Percentiles rank a stretch among this genome's conserved stretches.
These are phyloP conservation scores for Bimastos eiseni DNA, from an alignment of 2,888 invertebrate species.

Conservation along the genomic window DNA sequence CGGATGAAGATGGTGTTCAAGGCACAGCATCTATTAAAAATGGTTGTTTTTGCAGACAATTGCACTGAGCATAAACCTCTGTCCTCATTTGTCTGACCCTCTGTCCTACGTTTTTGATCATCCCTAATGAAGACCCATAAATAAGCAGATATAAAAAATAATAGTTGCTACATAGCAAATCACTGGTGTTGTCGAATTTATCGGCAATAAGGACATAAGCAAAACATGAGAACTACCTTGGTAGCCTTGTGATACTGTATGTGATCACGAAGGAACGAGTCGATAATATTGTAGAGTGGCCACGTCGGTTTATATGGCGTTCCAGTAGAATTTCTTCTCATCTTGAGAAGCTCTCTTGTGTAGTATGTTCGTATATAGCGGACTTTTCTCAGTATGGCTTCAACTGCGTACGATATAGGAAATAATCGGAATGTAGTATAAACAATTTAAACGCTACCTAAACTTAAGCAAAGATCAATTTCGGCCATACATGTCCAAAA, in stretches of 20 bases:
- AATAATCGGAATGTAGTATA: not conserved
- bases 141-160: not conserved
- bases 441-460: not conserved
- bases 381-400: not conserved
- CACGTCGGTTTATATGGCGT: not conserved
- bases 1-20: no score
- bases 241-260: not conserved
- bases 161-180: not conserved
- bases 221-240: not conserved
- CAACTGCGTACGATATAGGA: not conserved
- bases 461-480: not conserved
- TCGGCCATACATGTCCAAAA: not conserved
- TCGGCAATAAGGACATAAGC: not conserved
- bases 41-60: no score
- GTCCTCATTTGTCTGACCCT: no score
- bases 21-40: no score
- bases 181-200: not conserved
- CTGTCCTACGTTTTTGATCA: no score
- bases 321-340: not conserved
- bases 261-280: slow-evolving; percentile 7
- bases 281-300: not conserved
- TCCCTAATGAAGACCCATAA: no score
- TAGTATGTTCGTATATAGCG: not conserved
- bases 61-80: no score
- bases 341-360: not conserved